These are phyloP conservation scores for Microtus richardsoni DNA, from an alignment of 2,113 vertebrate species.

Conservation along the genomic window DNA sequence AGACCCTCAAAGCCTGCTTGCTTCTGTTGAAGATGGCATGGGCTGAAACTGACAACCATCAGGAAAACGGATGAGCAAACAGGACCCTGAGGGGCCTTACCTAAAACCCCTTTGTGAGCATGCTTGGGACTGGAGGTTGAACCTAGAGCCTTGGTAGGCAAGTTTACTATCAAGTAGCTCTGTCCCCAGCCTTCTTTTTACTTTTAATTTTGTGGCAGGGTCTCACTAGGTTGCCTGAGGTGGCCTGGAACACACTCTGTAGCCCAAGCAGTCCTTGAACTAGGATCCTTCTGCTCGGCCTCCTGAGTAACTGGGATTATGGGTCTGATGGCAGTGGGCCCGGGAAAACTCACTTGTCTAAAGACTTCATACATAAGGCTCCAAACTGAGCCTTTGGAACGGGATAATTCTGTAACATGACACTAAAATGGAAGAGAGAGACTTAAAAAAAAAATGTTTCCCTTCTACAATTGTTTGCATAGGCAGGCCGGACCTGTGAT, in stretches of 20 bases:
- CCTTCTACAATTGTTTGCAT: neutral
- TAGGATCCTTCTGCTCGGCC: neutral
- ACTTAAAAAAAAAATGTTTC: neutral
- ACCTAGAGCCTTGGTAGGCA: neutral
- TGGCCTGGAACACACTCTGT: neutral
- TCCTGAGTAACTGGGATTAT: neutral
- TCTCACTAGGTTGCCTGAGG: neutral
- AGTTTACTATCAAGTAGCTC: neutral
- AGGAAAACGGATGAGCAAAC: conserved; percentile 6
- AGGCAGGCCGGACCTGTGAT: neutral
- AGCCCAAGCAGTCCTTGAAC: neutral
- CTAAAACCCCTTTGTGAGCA: neutral
- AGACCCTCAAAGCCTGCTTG: neutral
- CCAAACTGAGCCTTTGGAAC: conserved; percentile 35
- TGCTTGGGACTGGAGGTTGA: neutral
- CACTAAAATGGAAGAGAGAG: conserved; percentile 75
- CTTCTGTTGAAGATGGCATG: neutral
- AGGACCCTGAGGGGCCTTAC: neutral
- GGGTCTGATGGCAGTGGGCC: neutral
- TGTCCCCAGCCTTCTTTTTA: neutral
- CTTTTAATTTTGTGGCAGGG: neutral
- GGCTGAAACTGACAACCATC: neutral
- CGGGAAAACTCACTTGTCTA: conserved; percentile 20
- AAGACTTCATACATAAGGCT: conserved; percentile 52
- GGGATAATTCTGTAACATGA: conserved; percentile 67